Evolutionary conservation across 2,113 vertebrate species (phyloP).

Genomic region (Sceloporus undulatus): DNA sequence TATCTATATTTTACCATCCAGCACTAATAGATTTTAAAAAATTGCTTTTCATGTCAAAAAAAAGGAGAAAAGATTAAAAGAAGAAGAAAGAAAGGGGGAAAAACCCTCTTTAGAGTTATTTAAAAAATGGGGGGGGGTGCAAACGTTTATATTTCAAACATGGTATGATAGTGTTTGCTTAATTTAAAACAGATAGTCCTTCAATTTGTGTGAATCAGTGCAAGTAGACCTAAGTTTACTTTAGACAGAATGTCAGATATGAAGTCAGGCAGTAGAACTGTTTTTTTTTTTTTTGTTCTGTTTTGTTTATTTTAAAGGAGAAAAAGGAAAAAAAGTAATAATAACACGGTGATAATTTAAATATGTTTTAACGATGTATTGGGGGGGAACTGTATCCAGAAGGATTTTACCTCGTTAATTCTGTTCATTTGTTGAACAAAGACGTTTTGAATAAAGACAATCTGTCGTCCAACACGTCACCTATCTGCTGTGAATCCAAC

Average conservation of each 20-base stretch:
- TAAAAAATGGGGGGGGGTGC: constrained; percentile 55
- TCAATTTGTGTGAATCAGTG: constrained; percentile 90
- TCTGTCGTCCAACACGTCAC: constrained; percentile 85
- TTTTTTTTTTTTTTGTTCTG: constrained; percentile 65
- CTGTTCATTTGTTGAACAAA: constrained; percentile 95
- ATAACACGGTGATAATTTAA: constrained; percentile 84
- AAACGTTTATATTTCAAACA: constrained; percentile 80
- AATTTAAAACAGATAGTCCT: constrained; percentile 78
- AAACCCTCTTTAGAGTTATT: constrained; percentile 36
- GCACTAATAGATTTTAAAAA: constrained; percentile 74
- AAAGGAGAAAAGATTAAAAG: not conserved
- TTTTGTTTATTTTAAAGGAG: constrained; percentile 52
- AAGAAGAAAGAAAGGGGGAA: constrained; percentile 40
- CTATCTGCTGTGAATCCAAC: constrained; percentile 73
- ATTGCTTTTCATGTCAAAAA: constrained; percentile 74
- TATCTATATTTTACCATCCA: constrained; percentile 78
- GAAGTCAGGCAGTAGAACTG: constrained; percentile 90
- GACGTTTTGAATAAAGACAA: constrained; percentile 99
- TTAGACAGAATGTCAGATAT: constrained; percentile 88
- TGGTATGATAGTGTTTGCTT: constrained; percentile 79
- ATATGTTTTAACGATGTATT: constrained; percentile 86
- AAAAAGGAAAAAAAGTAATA: constrained; percentile 70
- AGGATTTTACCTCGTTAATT: constrained; percentile 91
- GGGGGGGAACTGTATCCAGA: constrained; percentile 88
- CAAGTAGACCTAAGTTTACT: constrained; percentile 89